These are phyloP conservation scores for Hiodon alosoides DNA, from an alignment of 2,113 vertebrate species.

Conservation along the genomic window DNA sequence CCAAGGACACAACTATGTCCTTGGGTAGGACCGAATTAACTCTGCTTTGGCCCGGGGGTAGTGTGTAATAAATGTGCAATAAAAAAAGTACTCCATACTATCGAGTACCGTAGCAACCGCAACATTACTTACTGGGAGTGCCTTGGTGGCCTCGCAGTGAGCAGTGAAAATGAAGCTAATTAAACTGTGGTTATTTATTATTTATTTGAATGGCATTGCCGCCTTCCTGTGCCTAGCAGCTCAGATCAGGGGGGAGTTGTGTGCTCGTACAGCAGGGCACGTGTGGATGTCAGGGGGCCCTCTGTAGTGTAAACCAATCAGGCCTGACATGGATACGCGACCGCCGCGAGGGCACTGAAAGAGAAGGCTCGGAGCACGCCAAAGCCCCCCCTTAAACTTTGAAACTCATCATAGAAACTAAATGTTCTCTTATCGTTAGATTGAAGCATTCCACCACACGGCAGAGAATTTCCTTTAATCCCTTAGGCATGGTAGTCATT, in stretches of 20 bases:
- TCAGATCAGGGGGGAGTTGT: slow-evolving; percentile 28
- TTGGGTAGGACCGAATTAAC: too few relatives aligned
- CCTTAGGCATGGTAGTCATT: slow-evolving; percentile 66
- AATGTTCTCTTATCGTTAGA: slow-evolving; percentile 61
- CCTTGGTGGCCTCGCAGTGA: too few relatives aligned
- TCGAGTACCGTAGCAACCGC: too few relatives aligned
- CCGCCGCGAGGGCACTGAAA: slow-evolving; percentile 43
- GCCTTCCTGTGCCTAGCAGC: slow-evolving; percentile 29
- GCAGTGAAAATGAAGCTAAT: too few relatives aligned
- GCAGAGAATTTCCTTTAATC: slow-evolving; percentile 61
- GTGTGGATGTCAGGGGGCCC: background rate
- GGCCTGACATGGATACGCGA: slow-evolving; percentile 24
- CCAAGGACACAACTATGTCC: too few relatives aligned
- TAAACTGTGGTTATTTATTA: too few relatives aligned
- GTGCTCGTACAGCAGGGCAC: background rate
- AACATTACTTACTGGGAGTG: too few relatives aligned
- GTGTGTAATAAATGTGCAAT: too few relatives aligned
- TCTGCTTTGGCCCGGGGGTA: too few relatives aligned
- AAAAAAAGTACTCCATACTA: too few relatives aligned
- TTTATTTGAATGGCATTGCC: too few relatives aligned
- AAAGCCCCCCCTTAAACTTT: slow-evolving; percentile 49
- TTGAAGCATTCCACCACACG: slow-evolving; percentile 58
- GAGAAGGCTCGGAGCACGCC: slow-evolving; percentile 48
- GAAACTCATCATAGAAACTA: slow-evolving; percentile 57
- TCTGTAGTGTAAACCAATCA: slow-evolving; percentile 34